These are phyloP conservation scores for Cichladusa arquata DNA, from an alignment of 2,113 vertebrate species.

Conservation along the genomic window DNA sequence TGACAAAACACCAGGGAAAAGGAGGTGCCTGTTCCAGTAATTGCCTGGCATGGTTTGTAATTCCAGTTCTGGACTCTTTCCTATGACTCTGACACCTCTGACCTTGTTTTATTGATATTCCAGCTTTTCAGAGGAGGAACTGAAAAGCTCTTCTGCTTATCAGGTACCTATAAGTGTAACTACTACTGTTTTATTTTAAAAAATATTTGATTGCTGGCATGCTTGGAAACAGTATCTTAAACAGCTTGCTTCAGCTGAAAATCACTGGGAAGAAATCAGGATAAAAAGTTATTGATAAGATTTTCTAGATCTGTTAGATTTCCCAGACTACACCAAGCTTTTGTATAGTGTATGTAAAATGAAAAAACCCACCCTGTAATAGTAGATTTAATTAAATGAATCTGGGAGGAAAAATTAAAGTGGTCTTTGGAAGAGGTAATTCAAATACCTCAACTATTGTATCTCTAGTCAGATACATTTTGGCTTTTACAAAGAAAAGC, in stretches of 20 bases:
- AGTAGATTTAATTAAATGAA: conserved; percentile 24
- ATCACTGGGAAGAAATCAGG: neutral
- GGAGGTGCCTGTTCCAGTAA: neutral
- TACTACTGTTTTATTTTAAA: neutral
- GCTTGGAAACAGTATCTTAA: neutral
- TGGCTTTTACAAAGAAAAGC: neutral
- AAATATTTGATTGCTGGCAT: neutral
- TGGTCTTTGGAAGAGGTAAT: neutral
- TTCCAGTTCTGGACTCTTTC: neutral
- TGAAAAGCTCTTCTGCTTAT: neutral
- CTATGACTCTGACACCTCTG: neutral
- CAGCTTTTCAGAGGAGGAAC: neutral
- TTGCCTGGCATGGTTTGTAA: neutral
- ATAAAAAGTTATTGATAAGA: neutral
- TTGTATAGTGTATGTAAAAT: neutral
- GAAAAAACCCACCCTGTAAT: neutral
- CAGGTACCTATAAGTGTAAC: neutral
- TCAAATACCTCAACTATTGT: neutral
- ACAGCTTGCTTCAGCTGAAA: neutral
- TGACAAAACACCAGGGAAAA: neutral
- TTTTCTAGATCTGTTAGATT: neutral
- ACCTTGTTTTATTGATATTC: neutral
- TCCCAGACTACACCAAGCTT: neutral
- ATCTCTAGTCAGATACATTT: neutral
- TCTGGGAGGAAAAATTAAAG: neutral